Evolutionary conservation across 2,888 invertebrate genomes (phyloP), one percentile per base, ranked within the genome.

Genomic region (Yponomeuta malinellus): DNA sequence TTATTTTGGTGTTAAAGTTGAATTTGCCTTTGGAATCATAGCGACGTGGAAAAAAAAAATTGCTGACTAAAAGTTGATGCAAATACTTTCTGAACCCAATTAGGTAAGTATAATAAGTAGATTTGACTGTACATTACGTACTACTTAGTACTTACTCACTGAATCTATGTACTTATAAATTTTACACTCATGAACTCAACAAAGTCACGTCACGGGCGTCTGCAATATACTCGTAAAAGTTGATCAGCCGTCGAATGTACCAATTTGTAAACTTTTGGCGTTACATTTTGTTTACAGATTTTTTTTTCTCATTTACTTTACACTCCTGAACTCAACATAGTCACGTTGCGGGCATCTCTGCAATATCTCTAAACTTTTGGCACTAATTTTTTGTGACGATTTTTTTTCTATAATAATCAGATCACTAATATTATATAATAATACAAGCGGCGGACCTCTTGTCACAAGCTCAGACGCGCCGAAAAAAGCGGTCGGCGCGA

Each of bases 1-100:
- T 89, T 89, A 88, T 87, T 82, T 79, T 79, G 79, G 89, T 88
- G 89, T 87, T 86, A 87, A 84, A 86, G 84, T 86, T 85, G 81
- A 82, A 85, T 87, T 88, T 86, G 83, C 80, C 82, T 83, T 83
- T 81, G 10, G 43, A 31, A 31, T 66, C 48, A 15, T 15, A 63
- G 52, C 52, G 52, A 59, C 15, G 52, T 59, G 12, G 31, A 64
- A 64, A 64, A 64, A 23, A 64, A 64, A 9, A 29, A 29, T 12
- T 23, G 63, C 37, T 43, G 5, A 43, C 43, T 43, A 43, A 8
- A 8, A 8, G 9, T 8, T 5, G 43, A 8, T 43, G 5, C 8
- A 43, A 8, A 43, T 63, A 63, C 29, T 63, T 63, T 23, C 1
- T 63, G 23, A 23, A 63, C 29, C 9, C 23, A 6, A 3, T 29